Base-by-base conservation (phyloP, 2,113 vertebrate species). In the Phrynosoma platyrhinos region DNA sequence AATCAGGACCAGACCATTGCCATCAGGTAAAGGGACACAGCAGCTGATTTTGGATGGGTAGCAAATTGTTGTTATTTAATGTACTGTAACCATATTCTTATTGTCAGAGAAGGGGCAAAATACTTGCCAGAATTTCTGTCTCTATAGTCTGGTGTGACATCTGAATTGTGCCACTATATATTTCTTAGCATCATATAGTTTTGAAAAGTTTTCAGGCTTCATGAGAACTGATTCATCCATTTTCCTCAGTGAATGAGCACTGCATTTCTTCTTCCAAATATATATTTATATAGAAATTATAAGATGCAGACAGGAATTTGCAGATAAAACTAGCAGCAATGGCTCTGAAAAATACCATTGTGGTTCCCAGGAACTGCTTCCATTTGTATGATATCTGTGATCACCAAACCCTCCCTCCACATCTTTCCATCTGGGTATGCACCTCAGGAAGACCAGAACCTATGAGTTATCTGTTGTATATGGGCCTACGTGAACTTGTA, bases 331-430 rank as follows among this genome's bases (percentile, higher is more conserved):
- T 12, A 72, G 21, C 36, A 82, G 25, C 68, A 74, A 81, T 82
- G 47, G 36, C 32, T 72, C 53, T 10, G 71, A 27, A 81, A 74
- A 75, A 12, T 75, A 52, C 55, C 25, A 62, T n/a, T 42, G 68
- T 40, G n/a, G 74, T 87, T 47, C 68, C 53, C 36, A 47, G 32
- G 18, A 87, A 64, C 64, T 75, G 27, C 69, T 82, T 74, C 86
- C 69, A 80, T n/a, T 23, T 87, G 53, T 40, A 36, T 5, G 55
- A 5, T 36, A 42, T 87, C 47, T 13, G 30, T 74, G 66, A 40
- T 58, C 30, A 68, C 75, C 20, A 86, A 86, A 52, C 53, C 66
- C 76, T 74, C 55, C 75, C 25, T 42, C 81, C 74, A 64, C 69
- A 75, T 32, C 69, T 84, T n/a, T 42, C 69, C 36, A 58, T 25